Evolutionary conservation across 2,888 invertebrate species (phyloP), one percentile per base, ranked within the genome.

Genomic region (Scaeva pyrastri): DNA sequence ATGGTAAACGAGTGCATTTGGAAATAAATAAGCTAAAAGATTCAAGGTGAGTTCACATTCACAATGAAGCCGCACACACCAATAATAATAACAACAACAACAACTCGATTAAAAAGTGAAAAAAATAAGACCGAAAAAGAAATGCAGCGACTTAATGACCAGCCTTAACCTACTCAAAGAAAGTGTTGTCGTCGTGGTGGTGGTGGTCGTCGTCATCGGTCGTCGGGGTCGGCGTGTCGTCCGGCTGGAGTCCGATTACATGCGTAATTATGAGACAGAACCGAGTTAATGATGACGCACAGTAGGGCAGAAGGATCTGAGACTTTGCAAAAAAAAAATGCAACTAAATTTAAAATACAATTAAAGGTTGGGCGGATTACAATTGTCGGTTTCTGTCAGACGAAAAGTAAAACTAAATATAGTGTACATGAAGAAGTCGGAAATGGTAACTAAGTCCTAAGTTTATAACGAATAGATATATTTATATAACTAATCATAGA

Each of bases 151-250:
- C 73, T 73, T 81, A 85, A 85, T 85, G 76, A 77, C 85, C 76
- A 85, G 81, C 85, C 85, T 85, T 85, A 85, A 85, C 85, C 85
- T 62, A 85, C 81, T 85, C 62, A 75, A 72, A 76, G 75, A 75
- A 75, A 72, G 45, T 21, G 11, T 23, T 21, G n/a, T 16, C 41
- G 60, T 60, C 14, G 41, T 19, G 21, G 60, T 41, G 10, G n/a
- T n/a, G n/a, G n/a, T n/a, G n/a, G n/a, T n/a, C 31, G 50, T 50
- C 21, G 50, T 21, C 21, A 2, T 50, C 16, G 12, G 3, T 11
- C 26, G 26, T 23, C 23, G 14, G n/a, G n/a, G n/a, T n/a, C 12
- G 5, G 6, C 14, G 21, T n/a, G 75, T 68, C 76, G 68, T 10
- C 26, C 36, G 58, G 56, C 75, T 60, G 39, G 62, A 77, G 76